Evolutionary conservation across 1,140 invertebrate species (phyloP), one percentile per base, ranked within the genome.

Genomic region (Pseudobourletiella spinata): DNA sequence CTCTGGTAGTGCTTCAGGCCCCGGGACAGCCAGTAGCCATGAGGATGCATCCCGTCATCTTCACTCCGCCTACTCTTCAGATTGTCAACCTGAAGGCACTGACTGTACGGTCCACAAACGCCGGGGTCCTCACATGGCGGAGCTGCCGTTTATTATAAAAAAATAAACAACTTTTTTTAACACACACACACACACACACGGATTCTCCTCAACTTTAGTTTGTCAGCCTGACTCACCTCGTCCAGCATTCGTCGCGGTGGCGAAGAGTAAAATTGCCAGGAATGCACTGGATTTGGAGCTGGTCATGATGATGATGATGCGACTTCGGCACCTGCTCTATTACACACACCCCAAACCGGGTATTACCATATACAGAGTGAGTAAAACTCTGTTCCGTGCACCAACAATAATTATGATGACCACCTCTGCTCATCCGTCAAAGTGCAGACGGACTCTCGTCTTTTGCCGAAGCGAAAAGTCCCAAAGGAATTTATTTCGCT

Each of bases 41-140:
- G 55, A 25, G 55, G 35, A 59, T 58, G 57, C 20, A 39, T 35
- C n/a, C 57, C 46, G 1, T 43, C 24, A 54, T 70, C 68, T 42
- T 70, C 68, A 46, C 65, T 67, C 28, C 68, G 39, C 25, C 63
- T 39, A n/a, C n/a, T n/a, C 48, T 70, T 70, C 28, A 70, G 57
- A 57, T 70, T 70, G 58, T 84, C 82, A 39, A 81, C 74, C 24
- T 79, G 77, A 28, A 80, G 76, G 70, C 88, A 91, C 71, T 84
- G 81, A 69, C 86, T 85, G 65, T 90, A 88, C 0, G 83, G 79
- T 43, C 83, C 84, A 72, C 84, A 86, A 0, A 68, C 63, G 39
- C 51, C 57, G 3, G 43, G 65, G 57, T 67, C 68, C 65, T 70
- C 65, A 57, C 68, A 70, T 43, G 68, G 65, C 20, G 68, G 68